phyloP scores from a whole-genome alignment of 1,140 invertebrate species.

The Cotesia typhae region DNA sequence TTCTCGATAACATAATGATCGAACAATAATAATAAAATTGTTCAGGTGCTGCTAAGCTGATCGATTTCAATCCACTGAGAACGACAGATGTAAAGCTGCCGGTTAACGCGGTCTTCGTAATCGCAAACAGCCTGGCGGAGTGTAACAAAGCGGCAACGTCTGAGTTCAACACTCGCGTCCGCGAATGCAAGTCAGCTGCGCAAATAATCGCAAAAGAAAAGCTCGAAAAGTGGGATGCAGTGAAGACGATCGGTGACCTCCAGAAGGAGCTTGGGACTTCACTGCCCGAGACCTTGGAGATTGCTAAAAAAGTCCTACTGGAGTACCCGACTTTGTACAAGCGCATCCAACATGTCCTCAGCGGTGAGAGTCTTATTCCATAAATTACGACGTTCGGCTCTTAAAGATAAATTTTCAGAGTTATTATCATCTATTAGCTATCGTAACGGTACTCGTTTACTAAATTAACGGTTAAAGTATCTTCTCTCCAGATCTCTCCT shows the following conservation, averaged over 20 bases:
- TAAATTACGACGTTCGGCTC: too few relatives aligned
- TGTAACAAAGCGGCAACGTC: conserved; percentile 93
- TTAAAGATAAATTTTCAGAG: not conserved
- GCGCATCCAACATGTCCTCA: conserved; percentile 88
- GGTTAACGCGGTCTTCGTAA: conserved; percentile 84
- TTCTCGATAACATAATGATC: conserved; percentile 9
- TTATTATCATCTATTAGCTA: not conserved
- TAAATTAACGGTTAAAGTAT: conserved; percentile 11
- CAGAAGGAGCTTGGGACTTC: conserved; percentile 45
- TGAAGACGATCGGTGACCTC: conserved; percentile 16
- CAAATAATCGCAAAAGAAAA: conserved; percentile 69
- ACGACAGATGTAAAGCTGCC: conserved; percentile 84
- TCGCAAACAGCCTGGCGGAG: conserved; percentile 89
- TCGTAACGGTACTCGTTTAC: not conserved
- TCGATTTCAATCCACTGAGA: conserved; percentile 91
- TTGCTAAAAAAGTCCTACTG: conserved; percentile 46
- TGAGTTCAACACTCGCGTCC: conserved; percentile 92
- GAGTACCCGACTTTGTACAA: conserved; percentile 79
- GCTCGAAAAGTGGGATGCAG: conserved; percentile 8
- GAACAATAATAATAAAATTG: conserved; percentile 17
- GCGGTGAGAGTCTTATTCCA: conserved; percentile 62
- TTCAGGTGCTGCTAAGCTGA: conserved; percentile 85
- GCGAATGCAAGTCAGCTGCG: conserved; percentile 91
- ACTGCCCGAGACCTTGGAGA: conserved; percentile 10
- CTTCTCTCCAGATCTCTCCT: conserved; percentile 33